Evolutionary conservation across 2,797 vertebrate species (phyloP).

Genomic region (Oophaga sylvatica): DNA sequence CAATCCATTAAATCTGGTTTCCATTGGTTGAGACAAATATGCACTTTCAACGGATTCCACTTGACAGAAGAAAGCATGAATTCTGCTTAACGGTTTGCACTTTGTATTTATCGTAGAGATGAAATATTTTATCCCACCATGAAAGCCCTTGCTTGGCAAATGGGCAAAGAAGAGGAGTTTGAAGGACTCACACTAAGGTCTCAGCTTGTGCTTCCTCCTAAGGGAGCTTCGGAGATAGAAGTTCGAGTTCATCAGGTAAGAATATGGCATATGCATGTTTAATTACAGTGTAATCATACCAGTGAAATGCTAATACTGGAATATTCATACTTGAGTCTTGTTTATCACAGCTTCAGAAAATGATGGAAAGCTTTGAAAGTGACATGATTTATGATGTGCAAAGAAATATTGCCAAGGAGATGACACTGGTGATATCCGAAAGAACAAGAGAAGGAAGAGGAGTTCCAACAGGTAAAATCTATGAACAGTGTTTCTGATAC

Average conservation of each 20-base stretch:
- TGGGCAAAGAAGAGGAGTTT: conserved; percentile 71
- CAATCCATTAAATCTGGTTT: too few relatives aligned
- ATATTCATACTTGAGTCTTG: not conserved
- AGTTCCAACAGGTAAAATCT: conserved; percentile 74
- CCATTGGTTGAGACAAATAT: not conserved
- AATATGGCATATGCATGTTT: conserved; percentile 20
- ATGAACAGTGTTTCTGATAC: not conserved
- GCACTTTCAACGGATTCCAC: not conserved
- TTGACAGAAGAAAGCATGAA: not conserved
- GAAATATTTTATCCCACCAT: conserved; percentile 74
- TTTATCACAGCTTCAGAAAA: conserved; percentile 74
- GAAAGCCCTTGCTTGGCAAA: conserved; percentile 71
- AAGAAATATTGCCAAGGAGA: conserved; percentile 74
- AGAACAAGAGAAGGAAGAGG: conserved; percentile 67
- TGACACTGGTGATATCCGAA: conserved; percentile 76
- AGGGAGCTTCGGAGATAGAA: conserved; percentile 75
- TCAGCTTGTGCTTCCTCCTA: conserved; percentile 70
- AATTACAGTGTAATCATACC: not conserved
- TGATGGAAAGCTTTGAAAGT: conserved; percentile 80
- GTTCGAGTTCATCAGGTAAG: conserved; percentile 77
- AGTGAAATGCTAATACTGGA: not conserved
- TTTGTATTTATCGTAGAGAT: conserved; percentile 64
- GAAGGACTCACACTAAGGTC: conserved; percentile 67
- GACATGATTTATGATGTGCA: conserved; percentile 76
- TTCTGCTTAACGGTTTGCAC: conserved; percentile 7